Base-by-base conservation (phyloP, 2,888 invertebrate genomes). In the Tricholauxania praeusta region DNA sequence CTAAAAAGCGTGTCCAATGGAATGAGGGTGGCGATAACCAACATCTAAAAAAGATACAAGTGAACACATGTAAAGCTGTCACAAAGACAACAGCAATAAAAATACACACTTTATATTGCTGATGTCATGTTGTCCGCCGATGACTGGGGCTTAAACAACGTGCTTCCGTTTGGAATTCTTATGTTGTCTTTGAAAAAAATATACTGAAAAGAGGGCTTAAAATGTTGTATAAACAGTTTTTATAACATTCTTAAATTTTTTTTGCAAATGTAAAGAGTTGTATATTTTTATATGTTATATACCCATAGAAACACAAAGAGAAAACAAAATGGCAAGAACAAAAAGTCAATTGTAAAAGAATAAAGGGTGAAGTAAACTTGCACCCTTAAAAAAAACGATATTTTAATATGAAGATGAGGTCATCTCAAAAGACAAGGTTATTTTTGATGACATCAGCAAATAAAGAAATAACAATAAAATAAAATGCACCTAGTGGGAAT, bases 391-490 rank as follows among this genome's bases (percentile, higher is more conserved):
- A 32, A 2, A 39, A 19, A 19, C 51, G 51, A 51, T 51, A 51
- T 51, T 64, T 49, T 15, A 64, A 48, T 15, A 17, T 49, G 14
- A 28, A 28, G 60, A 59, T 60, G n/a, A 69, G 68, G 68, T 59
- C 68, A 60, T 51, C 48, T 15, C 17, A 17, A 12, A 49, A 28
- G 60, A 5, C 15, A 64, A 62, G 69, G 53, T 59, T 70, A 47
- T 69, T 78, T 79, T 77, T 79, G 81, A 82, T 82, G 81, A 82
- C 81, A 82, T 82, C 82, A 80, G 82, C 81, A 82, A 79, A 80
- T 78, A 82, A 70, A 62, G 47, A 66, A 66, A 66, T 60, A 39
- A 66, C 51, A 39, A 64, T 10, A 12, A n/a, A 62, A 62, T 32
- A 32, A 10, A 12, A 22, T 59, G 12, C 7, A 47, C 28, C 28